These are phyloP conservation scores for Parasteatoda tepidariorum DNA, from an alignment of 1,140 invertebrate genomes.

Conservation along the genomic window DNA sequence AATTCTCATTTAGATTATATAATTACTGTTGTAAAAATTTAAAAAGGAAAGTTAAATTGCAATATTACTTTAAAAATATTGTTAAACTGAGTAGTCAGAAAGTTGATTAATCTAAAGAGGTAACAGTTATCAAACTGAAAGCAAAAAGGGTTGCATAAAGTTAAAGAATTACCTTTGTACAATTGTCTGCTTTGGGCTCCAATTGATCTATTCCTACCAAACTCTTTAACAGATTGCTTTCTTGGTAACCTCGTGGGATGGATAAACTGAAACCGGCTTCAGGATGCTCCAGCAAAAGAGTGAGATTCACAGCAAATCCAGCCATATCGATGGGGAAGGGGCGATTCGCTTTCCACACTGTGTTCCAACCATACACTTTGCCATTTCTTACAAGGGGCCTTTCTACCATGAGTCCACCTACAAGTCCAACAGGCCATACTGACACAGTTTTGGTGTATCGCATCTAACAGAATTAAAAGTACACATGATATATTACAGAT, in stretches of 20 bases:
- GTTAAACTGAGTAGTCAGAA: too few species aligned
- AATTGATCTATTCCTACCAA: slow-evolving; percentile 81
- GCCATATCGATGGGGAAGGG: slow-evolving; percentile 99
- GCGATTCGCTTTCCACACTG: slow-evolving; percentile 84
- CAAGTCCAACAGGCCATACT: slow-evolving; percentile 97
- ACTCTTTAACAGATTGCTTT: slow-evolving; percentile 88
- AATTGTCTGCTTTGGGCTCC: slow-evolving; percentile 89
- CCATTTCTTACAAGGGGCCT: slow-evolving; percentile 78
- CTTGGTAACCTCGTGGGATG: slow-evolving; percentile 89
- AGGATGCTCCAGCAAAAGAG: slow-evolving; percentile 80
- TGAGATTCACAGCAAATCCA: slow-evolving; percentile 93
- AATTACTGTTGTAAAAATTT: too few species aligned
- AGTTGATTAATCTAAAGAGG: too few species aligned
- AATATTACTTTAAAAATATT: too few species aligned
- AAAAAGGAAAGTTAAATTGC: too few species aligned
- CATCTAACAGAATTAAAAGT: slow-evolving; percentile 57
- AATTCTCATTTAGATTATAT: too few species aligned
- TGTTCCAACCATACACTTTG: slow-evolving; percentile 82
- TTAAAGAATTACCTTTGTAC: slow-evolving; percentile 79
- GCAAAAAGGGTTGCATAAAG: too few species aligned
- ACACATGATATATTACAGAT: too few species aligned
- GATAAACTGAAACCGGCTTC: slow-evolving; percentile 85
- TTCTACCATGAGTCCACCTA: slow-evolving; percentile 86
- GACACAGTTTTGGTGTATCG: slow-evolving; percentile 85
- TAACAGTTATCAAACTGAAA: too few species aligned